phyloP scores from a whole-genome alignment of 2,797 vertebrate genomes.

The Esox lucius region DNA sequence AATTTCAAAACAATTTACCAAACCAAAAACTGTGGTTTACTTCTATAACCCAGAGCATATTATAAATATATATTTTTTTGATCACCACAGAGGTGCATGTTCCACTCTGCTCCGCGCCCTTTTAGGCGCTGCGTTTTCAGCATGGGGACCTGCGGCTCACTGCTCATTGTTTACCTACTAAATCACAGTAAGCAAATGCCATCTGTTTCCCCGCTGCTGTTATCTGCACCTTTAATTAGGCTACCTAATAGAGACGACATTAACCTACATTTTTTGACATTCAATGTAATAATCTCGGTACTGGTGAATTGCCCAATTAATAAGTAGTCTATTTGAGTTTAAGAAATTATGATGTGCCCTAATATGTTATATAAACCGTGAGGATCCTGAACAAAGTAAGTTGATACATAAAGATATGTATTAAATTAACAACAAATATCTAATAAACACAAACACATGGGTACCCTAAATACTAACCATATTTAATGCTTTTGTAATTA shows the following conservation, averaged over 20 bases:
- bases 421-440: not conserved
- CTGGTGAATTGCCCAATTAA: constrained; percentile 69
- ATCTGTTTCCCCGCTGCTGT: constrained; percentile 96
- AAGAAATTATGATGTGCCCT: constrained; percentile 31
- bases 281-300: constrained; percentile 98
- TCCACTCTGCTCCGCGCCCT: constrained; percentile 10
- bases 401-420: not conserved
- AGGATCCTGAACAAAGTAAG: not conserved
- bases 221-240: constrained; percentile 98
- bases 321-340: constrained; percentile 38
- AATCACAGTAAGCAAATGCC: constrained; percentile 98
- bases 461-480: too few species aligned
- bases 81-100: not conserved
- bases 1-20: constrained; percentile 14
- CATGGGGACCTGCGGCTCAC: constrained; percentile 75
- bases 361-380: constrained; percentile 4
- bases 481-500: too few species aligned
- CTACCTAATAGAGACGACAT: constrained; percentile 99
- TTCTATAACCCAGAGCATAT: constrained; percentile 16
- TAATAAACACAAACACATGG: not conserved
- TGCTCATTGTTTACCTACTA: constrained; percentile 93
- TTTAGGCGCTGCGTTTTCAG: constrained; percentile 58
- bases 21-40: constrained; percentile 4
- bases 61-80: constrained; percentile 9
- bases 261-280: constrained; percentile 99